Evolutionary conservation across 2,113 vertebrate genomes (phyloP), one percentile per base, ranked within the genome.

Genomic region (Scytalopus superciliaris): DNA sequence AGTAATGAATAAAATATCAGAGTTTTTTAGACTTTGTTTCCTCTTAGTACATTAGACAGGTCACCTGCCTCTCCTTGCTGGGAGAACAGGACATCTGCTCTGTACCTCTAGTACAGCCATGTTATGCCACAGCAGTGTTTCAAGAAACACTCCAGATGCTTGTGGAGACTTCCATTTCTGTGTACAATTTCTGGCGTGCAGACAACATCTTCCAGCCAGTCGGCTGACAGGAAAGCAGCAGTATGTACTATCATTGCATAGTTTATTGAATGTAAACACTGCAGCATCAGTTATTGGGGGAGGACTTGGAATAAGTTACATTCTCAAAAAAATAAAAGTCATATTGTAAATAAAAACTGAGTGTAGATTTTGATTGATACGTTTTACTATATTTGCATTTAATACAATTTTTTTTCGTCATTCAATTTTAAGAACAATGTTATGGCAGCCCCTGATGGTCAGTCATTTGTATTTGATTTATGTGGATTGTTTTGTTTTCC

Each of bases 301-400:
- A 96, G 90, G 81, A 93, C 73, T 82, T 92, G 80, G 86, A 86
- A 39, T 73, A 90, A 93, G 52, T 92, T 70, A 57, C 52, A 5
- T 68, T 60, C 89, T 89, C n/a, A 74, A 92, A 93, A 93, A 96
- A 96, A 96, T 95, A 96, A 93, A 94, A 93, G 69, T 90, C 79
- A 53, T 89, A 92, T 74, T 92, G 88, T 95, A 96, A 95, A 94
- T 95, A 96, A 83, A 74, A 81, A 14, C n/a, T 11, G 68, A 86
- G 75, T 84, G 62, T 66, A 90, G 40, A 57, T 89, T 84, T 81
- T 92, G 35, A 87, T 95, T 95, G 12, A 60, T 73, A 10, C 82
- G 7, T 39, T 93, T 83, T 53, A 42, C 42, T 77, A 2, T 24
- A 39, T 21, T 74, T 76, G 31, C 30, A 18, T 59, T 56, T 52